Evolutionary conservation across 64 coral and sea anemone genomes (phyloP), one percentile per base, ranked within the genome.

Genomic region (Hydrozoanthus tunicans): DNA sequence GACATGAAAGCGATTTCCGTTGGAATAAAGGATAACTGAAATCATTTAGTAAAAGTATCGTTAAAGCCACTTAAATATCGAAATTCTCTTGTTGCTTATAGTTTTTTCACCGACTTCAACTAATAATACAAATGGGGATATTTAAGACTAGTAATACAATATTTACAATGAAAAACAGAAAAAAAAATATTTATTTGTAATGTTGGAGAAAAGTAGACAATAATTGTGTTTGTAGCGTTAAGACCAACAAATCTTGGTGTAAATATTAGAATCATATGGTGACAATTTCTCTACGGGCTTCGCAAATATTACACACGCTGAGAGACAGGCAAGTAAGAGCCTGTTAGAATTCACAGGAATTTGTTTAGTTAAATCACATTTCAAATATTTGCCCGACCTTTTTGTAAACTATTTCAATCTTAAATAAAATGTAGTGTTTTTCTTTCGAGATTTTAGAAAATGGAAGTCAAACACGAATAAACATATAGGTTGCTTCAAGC

Each of bases 131-230:
- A 86, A 86, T 60, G 83, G 65, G 70, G 74, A 58, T 88, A 88
- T 88, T 88, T 88, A 88, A 88, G 6, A 88, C 54, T 24, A 73
- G 53, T 70, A 73, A 88, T 43, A 43, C 11, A 59, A 88, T 88
- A 88, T 88, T 88, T 88, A 88, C 84, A 23, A 56, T 73, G 69
- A 56, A 81, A 62, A 32, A 58, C 15, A 88, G 9, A 73, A 73
- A 57, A 88, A 88, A 61, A 60, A n/a, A 26, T 75, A 88, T 88
- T 88, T 88, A 88, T 88, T 88, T 73, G 69, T 88, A 56, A 88
- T 55, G 56, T 88, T 69, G 66, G 14, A 57, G 60, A 56, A 59
- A 75, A 58, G 11, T 51, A 69, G 32, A 43, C 32, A 43, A 61
- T 73, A 86, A 57, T 58, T 85, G 51, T 56, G 53, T 71, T 86